Evolutionary conservation across 2,113 vertebrate genomes (phyloP).

Genomic region (Platycercus adscitus): DNA sequence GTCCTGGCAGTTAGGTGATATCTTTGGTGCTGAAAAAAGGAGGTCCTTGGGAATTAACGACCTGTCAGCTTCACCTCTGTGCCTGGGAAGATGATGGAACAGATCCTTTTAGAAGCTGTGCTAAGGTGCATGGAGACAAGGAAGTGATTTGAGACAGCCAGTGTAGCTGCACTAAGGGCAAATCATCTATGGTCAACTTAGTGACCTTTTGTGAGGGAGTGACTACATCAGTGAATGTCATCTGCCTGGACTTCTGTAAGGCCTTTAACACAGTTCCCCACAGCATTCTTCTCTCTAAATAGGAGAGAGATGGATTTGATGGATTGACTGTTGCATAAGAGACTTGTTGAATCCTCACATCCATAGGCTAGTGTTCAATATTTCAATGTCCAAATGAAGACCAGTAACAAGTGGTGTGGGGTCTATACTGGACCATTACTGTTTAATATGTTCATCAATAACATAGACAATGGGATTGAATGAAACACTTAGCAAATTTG

Average conservation of each 20-base stretch:
- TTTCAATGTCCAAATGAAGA: not conserved
- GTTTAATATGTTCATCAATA: not conserved
- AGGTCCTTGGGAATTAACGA: fast-evolving
- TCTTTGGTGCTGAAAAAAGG: not conserved
- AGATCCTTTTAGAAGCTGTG: fast-evolving
- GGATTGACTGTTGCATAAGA: not conserved
- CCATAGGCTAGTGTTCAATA: not conserved
- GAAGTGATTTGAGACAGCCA: not conserved
- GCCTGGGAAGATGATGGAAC: not conserved
- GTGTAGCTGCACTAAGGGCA: not conserved
- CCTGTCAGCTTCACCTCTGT: not conserved
- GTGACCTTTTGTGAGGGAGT: not conserved
- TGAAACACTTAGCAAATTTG: not conserved
- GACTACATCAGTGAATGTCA: not conserved
- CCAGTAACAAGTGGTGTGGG: not conserved
- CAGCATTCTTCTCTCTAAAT: not conserved
- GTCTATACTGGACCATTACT: not conserved
- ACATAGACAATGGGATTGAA: not conserved
- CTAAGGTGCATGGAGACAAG: not conserved
- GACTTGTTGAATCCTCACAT: not conserved
- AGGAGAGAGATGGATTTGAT: not conserved
- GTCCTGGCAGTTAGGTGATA: not conserved
- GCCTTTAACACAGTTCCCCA: not conserved
- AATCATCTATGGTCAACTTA: not conserved
- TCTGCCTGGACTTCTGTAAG: not conserved